These are phyloP conservation scores for Melikaiella ostensackeni DNA, from an alignment of 2,888 invertebrate species.

Conservation along the genomic window DNA sequence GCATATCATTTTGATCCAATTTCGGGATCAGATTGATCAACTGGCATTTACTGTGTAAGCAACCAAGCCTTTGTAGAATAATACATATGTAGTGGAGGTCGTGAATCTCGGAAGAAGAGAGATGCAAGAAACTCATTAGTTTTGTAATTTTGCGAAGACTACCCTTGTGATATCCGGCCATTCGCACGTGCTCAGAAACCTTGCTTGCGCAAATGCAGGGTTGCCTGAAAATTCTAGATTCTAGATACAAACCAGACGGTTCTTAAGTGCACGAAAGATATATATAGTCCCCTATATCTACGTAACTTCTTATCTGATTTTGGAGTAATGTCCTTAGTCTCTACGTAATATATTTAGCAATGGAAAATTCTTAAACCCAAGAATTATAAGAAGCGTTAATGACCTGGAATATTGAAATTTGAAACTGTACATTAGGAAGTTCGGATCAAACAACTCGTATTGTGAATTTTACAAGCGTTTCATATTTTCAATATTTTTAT, in stretches of 20 bases:
- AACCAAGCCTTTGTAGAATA: too few relatives aligned
- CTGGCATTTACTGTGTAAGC: too few relatives aligned
- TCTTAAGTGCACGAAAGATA: not conserved
- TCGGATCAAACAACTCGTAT: not conserved
- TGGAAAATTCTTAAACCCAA: too few relatives aligned
- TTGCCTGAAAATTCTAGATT: not conserved
- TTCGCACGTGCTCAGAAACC: constrained; percentile 8
- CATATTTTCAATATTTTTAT: not conserved
- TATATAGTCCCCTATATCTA: too few relatives aligned
- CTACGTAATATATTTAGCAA: too few relatives aligned
- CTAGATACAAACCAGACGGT: not conserved
- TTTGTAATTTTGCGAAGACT: constrained; percentile 19
- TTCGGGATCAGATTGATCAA: too few relatives aligned
- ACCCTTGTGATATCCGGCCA: constrained; percentile 16
- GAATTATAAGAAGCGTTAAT: too few relatives aligned
- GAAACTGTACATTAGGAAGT: too few relatives aligned
- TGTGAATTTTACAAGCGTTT: not conserved
- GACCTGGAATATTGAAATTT: too few relatives aligned
- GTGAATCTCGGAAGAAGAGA: constrained; percentile 1
- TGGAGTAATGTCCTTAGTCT: too few relatives aligned
- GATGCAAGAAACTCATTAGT: constrained; percentile 20
- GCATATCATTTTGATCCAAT: too few relatives aligned
- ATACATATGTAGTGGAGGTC: not conserved
- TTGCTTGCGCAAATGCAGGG: constrained; percentile 1
- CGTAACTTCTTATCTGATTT: too few relatives aligned